These are phyloP conservation scores for Tetrao urogallus DNA, from an alignment of 2,113 vertebrate genomes.

Conservation along the genomic window DNA sequence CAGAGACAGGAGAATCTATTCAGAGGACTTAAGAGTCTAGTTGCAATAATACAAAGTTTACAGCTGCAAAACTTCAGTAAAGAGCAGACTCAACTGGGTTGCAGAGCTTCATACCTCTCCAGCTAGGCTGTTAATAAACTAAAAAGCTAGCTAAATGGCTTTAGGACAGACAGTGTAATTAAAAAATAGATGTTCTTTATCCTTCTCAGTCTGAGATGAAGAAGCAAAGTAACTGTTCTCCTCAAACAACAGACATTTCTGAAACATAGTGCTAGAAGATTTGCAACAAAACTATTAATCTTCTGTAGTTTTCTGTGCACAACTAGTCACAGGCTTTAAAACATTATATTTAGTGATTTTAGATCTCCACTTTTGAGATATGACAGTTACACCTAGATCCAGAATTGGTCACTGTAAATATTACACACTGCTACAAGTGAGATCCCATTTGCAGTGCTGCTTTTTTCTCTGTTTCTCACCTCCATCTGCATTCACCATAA, in stretches of 20 bases:
- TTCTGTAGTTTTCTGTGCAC: background rate
- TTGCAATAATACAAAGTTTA: background rate
- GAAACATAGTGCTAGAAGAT: background rate
- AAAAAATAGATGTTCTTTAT: background rate
- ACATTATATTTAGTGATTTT: background rate
- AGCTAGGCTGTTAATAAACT: background rate
- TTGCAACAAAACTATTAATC: background rate
- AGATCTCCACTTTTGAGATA: background rate
- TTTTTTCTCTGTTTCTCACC: background rate
- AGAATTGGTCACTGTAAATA: background rate
- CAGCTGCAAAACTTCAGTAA: background rate
- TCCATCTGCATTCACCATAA: background rate
- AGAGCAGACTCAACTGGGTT: background rate
- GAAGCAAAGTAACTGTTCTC: background rate
- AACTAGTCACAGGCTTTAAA: background rate
- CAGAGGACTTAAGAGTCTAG: background rate
- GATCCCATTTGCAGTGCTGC: background rate
- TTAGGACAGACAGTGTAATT: background rate
- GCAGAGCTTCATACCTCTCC: background rate
- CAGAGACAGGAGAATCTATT: background rate
- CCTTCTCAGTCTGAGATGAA: background rate
- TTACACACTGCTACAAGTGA: background rate
- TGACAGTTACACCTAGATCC: background rate
- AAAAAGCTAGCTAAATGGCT: background rate
- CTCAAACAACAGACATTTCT: background rate